Evolutionary conservation across 2,888 invertebrate species (phyloP).

Genomic region (Idaea aversata): DNA sequence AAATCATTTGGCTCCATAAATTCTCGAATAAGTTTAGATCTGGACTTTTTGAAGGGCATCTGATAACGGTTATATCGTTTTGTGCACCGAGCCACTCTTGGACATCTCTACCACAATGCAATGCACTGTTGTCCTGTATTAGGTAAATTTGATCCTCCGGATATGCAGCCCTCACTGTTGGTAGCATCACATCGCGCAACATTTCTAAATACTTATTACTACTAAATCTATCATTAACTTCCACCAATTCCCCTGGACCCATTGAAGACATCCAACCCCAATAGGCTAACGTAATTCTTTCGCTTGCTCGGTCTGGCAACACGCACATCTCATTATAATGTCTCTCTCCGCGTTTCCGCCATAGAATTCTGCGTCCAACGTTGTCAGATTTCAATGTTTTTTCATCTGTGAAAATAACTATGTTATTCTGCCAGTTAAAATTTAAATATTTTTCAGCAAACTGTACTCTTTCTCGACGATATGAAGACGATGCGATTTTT

Average conservation of each 20-base stretch:
- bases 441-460: no score
- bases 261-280: slow-evolving; percentile 3
- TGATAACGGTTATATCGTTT: no score
- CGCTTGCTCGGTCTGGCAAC: not conserved
- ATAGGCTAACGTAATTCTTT: not conserved
- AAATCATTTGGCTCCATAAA: not conserved
- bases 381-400: no score
- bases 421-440: no score
- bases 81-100: no score
- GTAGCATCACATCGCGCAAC: not conserved
- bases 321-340: no score
- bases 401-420: no score
- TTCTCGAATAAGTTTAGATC: not conserved
- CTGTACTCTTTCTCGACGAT: no score
- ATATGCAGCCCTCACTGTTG: not conserved
- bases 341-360: no score
- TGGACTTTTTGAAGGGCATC: not conserved
- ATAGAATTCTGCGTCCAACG: no score
- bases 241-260: not conserved
- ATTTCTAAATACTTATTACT: not conserved
- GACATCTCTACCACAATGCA: not conserved
- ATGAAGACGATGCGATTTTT: no score
- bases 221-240: not conserved
- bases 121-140: not conserved
- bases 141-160: not conserved